Conservation (phyloP, 1,140 invertebrate species). For the Temnothorax nylanderi region DNA sequence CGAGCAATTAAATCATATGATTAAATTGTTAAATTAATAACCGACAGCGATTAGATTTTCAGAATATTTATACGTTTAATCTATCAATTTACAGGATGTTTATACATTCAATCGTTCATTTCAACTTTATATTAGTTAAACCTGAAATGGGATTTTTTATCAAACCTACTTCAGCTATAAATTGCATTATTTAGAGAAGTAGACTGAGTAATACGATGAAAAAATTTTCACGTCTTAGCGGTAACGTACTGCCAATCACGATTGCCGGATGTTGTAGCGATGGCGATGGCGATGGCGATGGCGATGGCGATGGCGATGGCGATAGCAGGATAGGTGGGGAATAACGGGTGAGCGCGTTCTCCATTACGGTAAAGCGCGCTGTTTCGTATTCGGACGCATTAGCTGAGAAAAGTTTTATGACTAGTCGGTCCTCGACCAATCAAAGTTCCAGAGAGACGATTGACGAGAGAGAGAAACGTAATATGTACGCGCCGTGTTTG, state of each 20-base stretch:
- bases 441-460: conserved; percentile 72
- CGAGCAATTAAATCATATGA: conserved; percentile 12
- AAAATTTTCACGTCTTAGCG: conserved; percentile 16
- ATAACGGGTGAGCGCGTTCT: conserved; percentile 19
- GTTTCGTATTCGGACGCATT: conserved; percentile 57
- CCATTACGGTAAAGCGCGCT: background rate
- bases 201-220: background rate
- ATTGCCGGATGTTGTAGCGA: conserved; percentile 14
- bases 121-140: background rate
- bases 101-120: too few species aligned
- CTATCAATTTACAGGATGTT: too few species aligned
- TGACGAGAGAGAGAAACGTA: background rate
- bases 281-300: background rate
- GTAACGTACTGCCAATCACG: background rate
- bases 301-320: background rate
- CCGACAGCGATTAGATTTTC: background rate
- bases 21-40: background rate
- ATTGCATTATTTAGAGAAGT: background rate
- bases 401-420: conserved; percentile 60
- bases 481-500: background rate
- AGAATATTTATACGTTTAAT: background rate
- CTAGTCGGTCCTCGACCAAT: conserved; percentile 60
- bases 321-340: background rate
- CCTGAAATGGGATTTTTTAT: background rate
- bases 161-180: background rate